Evolutionary conservation across 2,797 vertebrate genomes (phyloP).

Genomic region (Lycodopsis pacificus): DNA sequence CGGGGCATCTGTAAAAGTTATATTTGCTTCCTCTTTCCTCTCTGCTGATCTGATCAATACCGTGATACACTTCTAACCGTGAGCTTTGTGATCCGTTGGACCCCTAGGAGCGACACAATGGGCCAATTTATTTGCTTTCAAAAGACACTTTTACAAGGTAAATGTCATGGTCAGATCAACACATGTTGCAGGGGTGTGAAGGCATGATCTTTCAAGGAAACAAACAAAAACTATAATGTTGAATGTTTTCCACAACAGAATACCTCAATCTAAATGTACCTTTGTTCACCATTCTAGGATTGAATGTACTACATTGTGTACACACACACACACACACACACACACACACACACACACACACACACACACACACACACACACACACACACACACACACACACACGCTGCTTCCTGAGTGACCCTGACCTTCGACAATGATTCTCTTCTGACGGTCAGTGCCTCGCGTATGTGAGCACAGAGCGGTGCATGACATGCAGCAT

Average conservation of each 20-base stretch:
- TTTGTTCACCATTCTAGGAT: conserved; percentile 5
- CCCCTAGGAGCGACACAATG: neutral
- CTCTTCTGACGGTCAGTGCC: conserved; percentile 18
- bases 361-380: conserved; percentile 7
- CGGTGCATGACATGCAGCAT: conserved; percentile 15
- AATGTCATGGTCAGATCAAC: conserved; percentile 13
- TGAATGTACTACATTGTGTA: neutral
- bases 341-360: too few relatives aligned
- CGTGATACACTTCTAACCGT: too few relatives aligned
- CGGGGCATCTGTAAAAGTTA: neutral
- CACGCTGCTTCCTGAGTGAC: conserved; percentile 44
- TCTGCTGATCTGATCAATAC: neutral
- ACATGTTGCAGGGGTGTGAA: neutral
- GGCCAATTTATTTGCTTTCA: conserved; percentile 39
- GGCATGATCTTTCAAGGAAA: conserved; percentile 1
- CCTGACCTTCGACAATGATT: conserved; percentile 50
- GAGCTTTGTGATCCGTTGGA: too few relatives aligned
- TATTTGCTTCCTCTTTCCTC: neutral
- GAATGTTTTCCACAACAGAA: neutral
- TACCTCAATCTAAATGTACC: neutral
- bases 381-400: too few relatives aligned
- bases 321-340: neutral
- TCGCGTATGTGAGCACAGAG: conserved; percentile 9
- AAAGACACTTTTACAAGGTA: conserved; percentile 27
- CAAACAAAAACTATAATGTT: neutral